Base-by-base conservation (phyloP, 2,888 invertebrate genomes). In the Pediacus dermestoides region DNA sequence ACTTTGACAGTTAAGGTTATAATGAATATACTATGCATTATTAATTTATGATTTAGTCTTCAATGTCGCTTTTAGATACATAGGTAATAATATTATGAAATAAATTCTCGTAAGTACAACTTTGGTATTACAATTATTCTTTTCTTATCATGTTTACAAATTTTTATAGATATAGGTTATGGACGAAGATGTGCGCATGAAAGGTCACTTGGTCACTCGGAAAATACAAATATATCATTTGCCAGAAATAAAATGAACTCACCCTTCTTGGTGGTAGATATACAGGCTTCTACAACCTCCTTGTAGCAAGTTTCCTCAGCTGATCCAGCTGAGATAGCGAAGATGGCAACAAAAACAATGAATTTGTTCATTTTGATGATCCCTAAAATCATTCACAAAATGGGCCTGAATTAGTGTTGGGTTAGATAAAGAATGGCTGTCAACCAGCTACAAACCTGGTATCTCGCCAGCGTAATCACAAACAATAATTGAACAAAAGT, bases 341-440 rank as follows among this genome's bases (percentile, higher is more conserved):
- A 58, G 40, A 70, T 58, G 42, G 71, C 70, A 14, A 74, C 71
- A 10, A 77, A 65, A 53, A 75, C 58, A 48, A 71, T 63, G 44
- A 79, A 62, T 47, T 48, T 47, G 73, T 80, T 81, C 85, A 85
- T 83, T 67, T 80, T 81, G 84, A 85, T 83, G 68, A 69, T 70
- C 67, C 58, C 63, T 78, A 60, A 37, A 50, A 58, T 30, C 10
- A 30, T 3, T 8, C 22, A 31, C 12, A 30, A n/a, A n/a, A 28
- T 30, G 32, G 36, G 28, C 36, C 40, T 36, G 32, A 36, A 40
- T 27, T 14, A 7, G 3, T n/a, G 25, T 26, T 8, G 2, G 12
- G n/a, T n/a, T n/a, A n/a, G n/a, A n/a, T n/a, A n/a, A n/a, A n/a
- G 10, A 35, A 33, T 14, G 22, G 15, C 15, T 11, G 25, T 34